Percentiles rank a stretch among this genome's conserved stretches.
Conservation (phyloP, 2,113 vertebrate genomes). For the Progne subis region DNA sequence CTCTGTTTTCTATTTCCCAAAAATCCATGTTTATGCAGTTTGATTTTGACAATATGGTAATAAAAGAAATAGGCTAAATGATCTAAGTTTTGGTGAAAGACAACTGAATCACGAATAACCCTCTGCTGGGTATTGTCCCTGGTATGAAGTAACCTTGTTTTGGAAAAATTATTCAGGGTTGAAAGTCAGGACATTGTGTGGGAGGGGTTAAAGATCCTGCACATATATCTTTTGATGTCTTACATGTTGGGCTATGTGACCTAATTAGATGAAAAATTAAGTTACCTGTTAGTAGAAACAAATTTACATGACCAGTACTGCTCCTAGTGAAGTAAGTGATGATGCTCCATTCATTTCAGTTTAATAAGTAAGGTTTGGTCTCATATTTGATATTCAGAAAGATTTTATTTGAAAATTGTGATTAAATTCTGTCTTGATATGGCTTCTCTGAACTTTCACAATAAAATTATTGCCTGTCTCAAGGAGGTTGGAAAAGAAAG, state of each 20-base stretch:
- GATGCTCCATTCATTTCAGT: not conserved
- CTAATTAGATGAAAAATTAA: not conserved
- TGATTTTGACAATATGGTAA: not conserved
- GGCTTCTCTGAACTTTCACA: not conserved
- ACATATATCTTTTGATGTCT: not conserved
- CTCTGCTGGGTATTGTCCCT: not conserved
- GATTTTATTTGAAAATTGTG: not conserved
- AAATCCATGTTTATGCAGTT: not conserved
- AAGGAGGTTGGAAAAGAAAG: not conserved
- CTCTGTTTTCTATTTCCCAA: not conserved
- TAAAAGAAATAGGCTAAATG: rapidly evolving
- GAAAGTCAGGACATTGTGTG: not conserved
- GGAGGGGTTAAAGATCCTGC: not conserved
- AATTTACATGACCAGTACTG: not conserved
- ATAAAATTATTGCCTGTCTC: not conserved
- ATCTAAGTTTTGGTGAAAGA: not conserved
- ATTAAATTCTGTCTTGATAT: not conserved
- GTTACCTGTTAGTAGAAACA: not conserved
- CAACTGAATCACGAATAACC: not conserved
- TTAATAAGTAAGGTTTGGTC: not conserved
- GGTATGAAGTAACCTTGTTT: not conserved
- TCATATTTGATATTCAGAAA: not conserved
- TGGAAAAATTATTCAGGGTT: not conserved
- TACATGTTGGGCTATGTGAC: not conserved
- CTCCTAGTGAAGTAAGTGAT: not conserved